Evolutionary conservation across 2,888 invertebrate genomes (phyloP).

Genomic region (Andrena haemorrhoa): DNA sequence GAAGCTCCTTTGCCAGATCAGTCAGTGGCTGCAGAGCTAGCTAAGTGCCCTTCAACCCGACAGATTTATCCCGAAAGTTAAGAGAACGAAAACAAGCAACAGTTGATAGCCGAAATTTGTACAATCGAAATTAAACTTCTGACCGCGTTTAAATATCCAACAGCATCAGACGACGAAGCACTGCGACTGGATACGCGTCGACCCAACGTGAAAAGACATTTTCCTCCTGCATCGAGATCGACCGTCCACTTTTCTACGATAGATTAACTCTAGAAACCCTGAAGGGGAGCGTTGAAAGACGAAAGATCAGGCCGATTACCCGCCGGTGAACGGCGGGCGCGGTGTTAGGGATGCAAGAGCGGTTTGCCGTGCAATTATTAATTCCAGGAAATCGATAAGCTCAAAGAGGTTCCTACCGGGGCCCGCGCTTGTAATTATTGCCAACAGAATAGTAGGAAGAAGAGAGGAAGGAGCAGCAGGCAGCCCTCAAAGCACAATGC

Average conservation of each 20-base stretch:
- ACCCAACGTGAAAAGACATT: constrained; percentile 47
- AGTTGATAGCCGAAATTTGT: too few relatives aligned
- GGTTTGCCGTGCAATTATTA: constrained; percentile 81
- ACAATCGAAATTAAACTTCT: constrained; percentile 11
- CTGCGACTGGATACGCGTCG: background rate
- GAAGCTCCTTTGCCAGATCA: too few relatives aligned
- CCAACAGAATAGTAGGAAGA: constrained; percentile 70
- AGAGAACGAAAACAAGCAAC: too few relatives aligned
- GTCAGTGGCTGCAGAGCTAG: too few relatives aligned
- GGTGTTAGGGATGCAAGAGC: constrained; percentile 56
- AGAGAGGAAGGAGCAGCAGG: constrained; percentile 54
- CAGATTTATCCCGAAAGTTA: too few relatives aligned
- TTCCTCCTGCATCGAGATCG: constrained; percentile 49
- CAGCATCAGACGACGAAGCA: background rate
- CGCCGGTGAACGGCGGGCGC: constrained; percentile 63
- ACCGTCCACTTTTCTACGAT: constrained; percentile 57
- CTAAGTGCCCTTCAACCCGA: too few relatives aligned
- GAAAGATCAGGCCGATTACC: constrained; percentile 70
- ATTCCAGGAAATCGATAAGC: constrained; percentile 83
- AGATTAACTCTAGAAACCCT: constrained; percentile 47
- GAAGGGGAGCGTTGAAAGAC: constrained; percentile 48
- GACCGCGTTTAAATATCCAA: background rate
- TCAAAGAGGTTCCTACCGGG: constrained; percentile 78
- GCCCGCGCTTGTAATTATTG: constrained; percentile 83
- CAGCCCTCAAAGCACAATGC: constrained; percentile 82